Percentiles rank a stretch among this genome's conserved stretches.
phyloP scores from a whole-genome alignment of 2,888 invertebrate genomes.

The Leptarthrus brevirostris region DNA sequence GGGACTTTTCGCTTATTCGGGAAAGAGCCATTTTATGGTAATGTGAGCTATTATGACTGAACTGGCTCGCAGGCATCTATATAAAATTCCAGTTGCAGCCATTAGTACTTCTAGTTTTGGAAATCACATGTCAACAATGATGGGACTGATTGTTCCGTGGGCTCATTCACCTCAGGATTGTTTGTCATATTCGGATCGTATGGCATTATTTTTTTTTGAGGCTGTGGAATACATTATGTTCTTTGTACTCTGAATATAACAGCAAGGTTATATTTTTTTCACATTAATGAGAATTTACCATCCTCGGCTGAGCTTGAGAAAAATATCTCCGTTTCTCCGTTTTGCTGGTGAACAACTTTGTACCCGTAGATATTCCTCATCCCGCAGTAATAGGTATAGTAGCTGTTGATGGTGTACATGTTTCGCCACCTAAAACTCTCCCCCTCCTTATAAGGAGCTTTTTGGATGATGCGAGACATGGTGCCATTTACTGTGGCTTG shows the following conservation, averaged over 20 bases:
- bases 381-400: constrained; percentile 67
- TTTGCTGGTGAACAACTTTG: constrained; percentile 68
- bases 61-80: constrained; percentile 64
- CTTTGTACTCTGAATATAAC: constrained; percentile 60
- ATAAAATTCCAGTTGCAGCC: constrained; percentile 65
- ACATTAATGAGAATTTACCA: constrained; percentile 60
- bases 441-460: constrained; percentile 66
- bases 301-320: constrained; percentile 66
- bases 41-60: constrained; percentile 66
- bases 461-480: constrained; percentile 65
- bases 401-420: constrained; percentile 71
- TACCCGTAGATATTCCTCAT: constrained; percentile 66
- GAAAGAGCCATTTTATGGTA: constrained; percentile 66
- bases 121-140: constrained; percentile 66
- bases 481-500: constrained; percentile 68
- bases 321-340: constrained; percentile 67
- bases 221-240: constrained; percentile 68
- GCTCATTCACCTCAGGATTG: constrained; percentile 69
- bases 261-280: constrained; percentile 60
- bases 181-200: constrained; percentile 63
- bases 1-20: constrained; percentile 63
- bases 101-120: constrained; percentile 66
- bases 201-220: constrained; percentile 70
- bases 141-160: constrained; percentile 67
- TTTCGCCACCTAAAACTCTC: constrained; percentile 64